These are phyloP conservation scores for Apaloderma vittatum DNA, from an alignment of 2,113 vertebrate species.

Conservation along the genomic window DNA sequence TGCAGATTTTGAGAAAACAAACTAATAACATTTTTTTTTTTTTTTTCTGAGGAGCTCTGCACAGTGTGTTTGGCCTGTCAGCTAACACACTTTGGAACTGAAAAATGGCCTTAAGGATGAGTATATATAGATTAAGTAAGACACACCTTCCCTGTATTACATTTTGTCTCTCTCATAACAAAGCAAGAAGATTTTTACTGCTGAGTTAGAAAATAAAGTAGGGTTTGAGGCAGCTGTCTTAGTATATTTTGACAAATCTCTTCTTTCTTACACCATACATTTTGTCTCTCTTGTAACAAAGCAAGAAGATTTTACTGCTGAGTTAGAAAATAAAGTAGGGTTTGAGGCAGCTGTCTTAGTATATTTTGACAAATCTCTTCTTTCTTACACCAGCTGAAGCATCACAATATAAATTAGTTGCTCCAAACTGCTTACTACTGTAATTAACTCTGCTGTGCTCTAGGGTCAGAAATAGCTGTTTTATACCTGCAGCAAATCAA, in stretches of 20 bases:
- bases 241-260: constrained; percentile 11
- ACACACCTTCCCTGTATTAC: not conserved
- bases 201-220: not conserved
- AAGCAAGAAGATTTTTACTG: not conserved
- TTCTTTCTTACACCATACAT: constrained; percentile 18
- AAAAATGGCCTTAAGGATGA: not conserved
- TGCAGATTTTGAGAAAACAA: not conserved
- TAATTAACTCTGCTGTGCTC: constrained; percentile 49
- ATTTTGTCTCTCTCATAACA: not conserved
- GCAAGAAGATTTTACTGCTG: not conserved
- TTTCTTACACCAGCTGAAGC: constrained; percentile 20
- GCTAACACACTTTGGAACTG: not conserved
- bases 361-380: constrained; percentile 22
- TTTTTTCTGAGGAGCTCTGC: not conserved
- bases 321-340: not conserved
- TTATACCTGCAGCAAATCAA: constrained; percentile 71
- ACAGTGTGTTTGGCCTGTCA: not conserved
- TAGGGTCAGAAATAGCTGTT: constrained; percentile 41
- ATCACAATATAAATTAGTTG: constrained; percentile 40
- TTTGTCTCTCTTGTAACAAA: not conserved
- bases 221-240: not conserved
- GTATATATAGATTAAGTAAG: not conserved
- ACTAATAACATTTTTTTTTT: not conserved
- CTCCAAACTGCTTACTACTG: not conserved
- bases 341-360: not conserved